Base-by-base conservation (phyloP, 2,888 invertebrate species). In the Unio pictorum region DNA sequence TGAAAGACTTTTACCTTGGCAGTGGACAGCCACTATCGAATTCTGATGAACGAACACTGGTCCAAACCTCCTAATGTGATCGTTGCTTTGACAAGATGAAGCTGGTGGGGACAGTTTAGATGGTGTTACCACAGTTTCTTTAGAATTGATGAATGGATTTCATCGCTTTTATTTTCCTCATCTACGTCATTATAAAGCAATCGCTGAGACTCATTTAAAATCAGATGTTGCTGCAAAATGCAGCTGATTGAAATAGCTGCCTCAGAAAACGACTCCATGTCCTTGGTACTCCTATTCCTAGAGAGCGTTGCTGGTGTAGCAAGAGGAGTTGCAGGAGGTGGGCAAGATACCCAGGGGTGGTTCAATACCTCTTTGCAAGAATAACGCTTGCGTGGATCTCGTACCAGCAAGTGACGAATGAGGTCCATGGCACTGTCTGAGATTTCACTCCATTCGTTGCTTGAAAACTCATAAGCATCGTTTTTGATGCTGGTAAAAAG, bases 201-300 rank as follows among this genome's bases (percentile, higher is more conserved):
- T 28, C 75, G 72, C 28, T 81, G 78, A 26, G 79, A 81, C 73
- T 86, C 87, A 6, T 87, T 86, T 92, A 97, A 96, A 61, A 89
- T 84, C 71, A 90, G 71, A 91, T 97, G 97, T 91, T 97, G 96
- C 90, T 95, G 93, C 89, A 97, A 95, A 87, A 98, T 95, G 81
- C 98, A 94, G 92, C 97, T 97, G 89, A 97, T 95, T 84, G 96
- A 96, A 94, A 97, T 97, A 71, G 98, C 98, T 66, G 96, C 96
- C 91, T 98, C 98, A 77, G 98, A 97, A 91, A 98, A 97, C 86
- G 95, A 95, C 74, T 97, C 96, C 87, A 99, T 92, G 91, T 98
- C 97, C 87, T 96, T 94, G 71, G 97, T 97, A 84, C 97, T 97
- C 92, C 97, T 96, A 92, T 98, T 98, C 90, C 94, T 94, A 89